Evolutionary conservation across 2,113 vertebrate genomes (phyloP).

Genomic region (Phoxinus phoxinus): DNA sequence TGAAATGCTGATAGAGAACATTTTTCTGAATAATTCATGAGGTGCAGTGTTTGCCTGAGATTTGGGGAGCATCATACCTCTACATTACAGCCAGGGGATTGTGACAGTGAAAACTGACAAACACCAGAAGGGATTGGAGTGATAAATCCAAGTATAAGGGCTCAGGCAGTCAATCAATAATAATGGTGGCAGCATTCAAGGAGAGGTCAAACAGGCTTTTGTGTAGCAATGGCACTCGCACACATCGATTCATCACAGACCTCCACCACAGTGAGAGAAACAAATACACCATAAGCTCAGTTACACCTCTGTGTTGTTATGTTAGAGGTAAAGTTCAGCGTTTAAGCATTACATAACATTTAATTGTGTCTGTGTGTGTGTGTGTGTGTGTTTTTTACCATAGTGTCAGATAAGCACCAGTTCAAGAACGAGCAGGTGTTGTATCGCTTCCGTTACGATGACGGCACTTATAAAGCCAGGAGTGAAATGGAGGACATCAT

Average conservation of each 20-base stretch:
- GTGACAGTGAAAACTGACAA: conserved; percentile 7
- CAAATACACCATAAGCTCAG: background rate
- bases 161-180: conserved; percentile 19
- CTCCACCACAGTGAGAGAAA: background rate
- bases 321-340: background rate
- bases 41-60: conserved; percentile 25
- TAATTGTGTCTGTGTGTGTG: background rate
- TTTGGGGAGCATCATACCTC: conserved; percentile 25
- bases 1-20: conserved; percentile 31
- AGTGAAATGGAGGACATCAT: conserved; percentile 97
- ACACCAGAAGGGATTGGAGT: conserved; percentile 7
- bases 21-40: conserved; percentile 46
- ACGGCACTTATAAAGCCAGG: conserved; percentile 96
- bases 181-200: conserved; percentile 15
- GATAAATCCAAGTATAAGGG: conserved; percentile 33
- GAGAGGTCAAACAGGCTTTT: conserved; percentile 12
- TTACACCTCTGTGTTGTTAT: background rate
- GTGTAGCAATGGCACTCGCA: background rate
- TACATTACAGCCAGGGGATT: background rate
- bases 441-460: conserved; percentile 97
- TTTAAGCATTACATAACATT: background rate
- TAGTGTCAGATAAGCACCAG: conserved; percentile 98
- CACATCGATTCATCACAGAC: background rate
- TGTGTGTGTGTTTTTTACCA: conserved; percentile 39
- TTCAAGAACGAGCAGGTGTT: conserved; percentile 98